A percentile compares a stretch with the other conserved stretches of the same genome.
Conservation (phyloP, 2,888 invertebrate species). For the Quadroppia sp. region DNA sequence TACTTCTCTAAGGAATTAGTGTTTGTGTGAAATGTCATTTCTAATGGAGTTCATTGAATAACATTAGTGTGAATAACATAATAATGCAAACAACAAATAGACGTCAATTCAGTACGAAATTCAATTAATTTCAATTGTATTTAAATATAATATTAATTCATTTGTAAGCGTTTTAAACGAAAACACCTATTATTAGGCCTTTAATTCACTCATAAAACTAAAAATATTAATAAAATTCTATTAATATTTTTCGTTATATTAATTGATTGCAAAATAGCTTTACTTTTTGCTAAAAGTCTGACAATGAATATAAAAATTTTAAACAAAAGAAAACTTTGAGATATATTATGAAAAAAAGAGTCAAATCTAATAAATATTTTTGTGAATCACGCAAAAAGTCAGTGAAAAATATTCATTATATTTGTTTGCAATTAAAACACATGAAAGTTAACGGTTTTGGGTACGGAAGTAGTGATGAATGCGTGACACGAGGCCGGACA, state of each 20-base stretch:
- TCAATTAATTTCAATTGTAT: slow-evolving; percentile 7
- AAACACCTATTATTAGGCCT: not conserved
- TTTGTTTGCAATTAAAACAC: not conserved
- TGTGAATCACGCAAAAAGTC: slow-evolving; percentile 12
- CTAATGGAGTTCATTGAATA: slow-evolving; percentile 3
- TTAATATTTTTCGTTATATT: not conserved
- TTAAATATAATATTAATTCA: slow-evolving; percentile 22
- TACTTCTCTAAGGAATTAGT: not conserved
- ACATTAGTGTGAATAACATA: slow-evolving; percentile 33
- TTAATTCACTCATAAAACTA: slow-evolving; percentile 12
- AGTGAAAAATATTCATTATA: not conserved
- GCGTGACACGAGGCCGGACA: slow-evolving; percentile 35
- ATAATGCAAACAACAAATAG: slow-evolving; percentile 25
- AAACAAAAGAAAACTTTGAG: slow-evolving; percentile 9
- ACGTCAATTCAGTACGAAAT: slow-evolving; percentile 28
- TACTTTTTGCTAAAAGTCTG: not conserved
- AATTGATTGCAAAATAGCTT: not conserved
- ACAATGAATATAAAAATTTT: not conserved
- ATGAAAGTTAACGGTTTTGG: slow-evolving; percentile 11
- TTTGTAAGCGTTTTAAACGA: slow-evolving; percentile 14
- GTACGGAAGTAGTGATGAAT: slow-evolving; percentile 22
- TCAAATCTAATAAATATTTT: not conserved
- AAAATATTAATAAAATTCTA: too few relatives aligned
- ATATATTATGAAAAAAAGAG: not conserved
- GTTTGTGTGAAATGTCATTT: not conserved